Base-by-base conservation (phyloP, 2,888 invertebrate species). In the Petrolisthes cinctipes region DNA sequence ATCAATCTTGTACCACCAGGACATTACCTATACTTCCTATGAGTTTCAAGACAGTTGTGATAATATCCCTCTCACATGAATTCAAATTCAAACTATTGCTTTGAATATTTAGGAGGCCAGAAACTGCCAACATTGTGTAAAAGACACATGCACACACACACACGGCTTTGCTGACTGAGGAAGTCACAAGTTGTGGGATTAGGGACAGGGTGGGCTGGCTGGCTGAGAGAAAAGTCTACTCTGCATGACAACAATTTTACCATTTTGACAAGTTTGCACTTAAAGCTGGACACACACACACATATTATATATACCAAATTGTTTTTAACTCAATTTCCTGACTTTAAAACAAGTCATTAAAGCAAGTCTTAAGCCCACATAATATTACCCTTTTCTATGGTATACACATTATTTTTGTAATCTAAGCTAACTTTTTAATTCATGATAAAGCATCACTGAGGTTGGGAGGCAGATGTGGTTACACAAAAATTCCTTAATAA, bases 271-370 rank as follows among this genome's bases (percentile, higher is more conserved):
- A 23, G 73, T 82, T 82, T 82, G 81, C 82, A 82, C 80, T 86
- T 57, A 57, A 86, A 82, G 86, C 86, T 82, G 20, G 71, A n/a
- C 37, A 37, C 2, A 37, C 37, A 37, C 37, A 37, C 37, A 37
- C 37, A 37, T 37, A 37, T 37, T 37, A 37, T 37, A 37, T 54
- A 86, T 73, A 80, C 86, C 86, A 86, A 82, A 86, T 82, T 61
- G 57, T 82, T 66, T 86, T 66, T 53, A 85, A 79, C 68, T n/a
- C 76, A 85, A 85, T 68, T 87, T 73, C 81, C 20, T 87, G 87
- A 87, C 87, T 87, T 83, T 83, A 87, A 87, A 87, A 87, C 83
- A 87, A 87, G 87, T 87, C 87, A 84, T 71, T 75, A 71, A 66
- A 71, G 75, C 82, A 86, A 86, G 37, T 61, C 73, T 82, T 51